phyloP scores from a whole-genome alignment of 2,113 vertebrate species.

The Cepphus grylle region DNA sequence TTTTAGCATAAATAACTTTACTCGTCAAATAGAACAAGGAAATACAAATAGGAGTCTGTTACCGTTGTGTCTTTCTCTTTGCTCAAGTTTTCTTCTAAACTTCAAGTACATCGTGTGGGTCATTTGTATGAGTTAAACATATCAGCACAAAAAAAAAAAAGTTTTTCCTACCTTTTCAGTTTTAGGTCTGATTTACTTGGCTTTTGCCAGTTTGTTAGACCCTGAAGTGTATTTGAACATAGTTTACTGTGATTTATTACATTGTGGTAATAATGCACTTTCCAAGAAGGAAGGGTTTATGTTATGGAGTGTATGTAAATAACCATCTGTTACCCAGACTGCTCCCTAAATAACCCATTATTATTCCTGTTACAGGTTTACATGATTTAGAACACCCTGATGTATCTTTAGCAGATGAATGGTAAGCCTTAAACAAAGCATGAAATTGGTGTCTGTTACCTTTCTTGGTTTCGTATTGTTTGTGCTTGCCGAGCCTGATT shows the following conservation, averaged over 20 bases:
- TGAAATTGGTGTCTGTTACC: neutral
- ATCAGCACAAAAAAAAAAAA: neutral
- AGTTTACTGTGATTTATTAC: constrained; percentile 39
- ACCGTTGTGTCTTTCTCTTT: neutral
- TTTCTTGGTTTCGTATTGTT: constrained; percentile 1
- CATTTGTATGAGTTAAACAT: neutral
- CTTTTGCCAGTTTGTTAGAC: neutral
- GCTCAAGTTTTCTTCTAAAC: neutral
- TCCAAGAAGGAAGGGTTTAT: constrained; percentile 23
- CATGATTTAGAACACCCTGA: constrained; percentile 99
- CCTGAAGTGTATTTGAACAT: neutral
- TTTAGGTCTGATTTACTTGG: neutral
- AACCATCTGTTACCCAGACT: neutral
- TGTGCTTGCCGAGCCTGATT: neutral
- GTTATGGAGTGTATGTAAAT: constrained; percentile 36
- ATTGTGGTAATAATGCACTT: neutral
- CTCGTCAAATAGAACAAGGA: neutral
- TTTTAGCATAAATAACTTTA: neutral
- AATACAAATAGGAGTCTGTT: neutral
- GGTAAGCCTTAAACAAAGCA: constrained; percentile 76
- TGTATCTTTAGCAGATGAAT: constrained; percentile 94
- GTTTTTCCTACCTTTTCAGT: neutral
- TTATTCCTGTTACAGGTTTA: constrained; percentile 81
- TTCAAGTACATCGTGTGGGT: neutral
- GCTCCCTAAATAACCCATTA: constrained; percentile 33